Base-by-base conservation (phyloP, 2,888 invertebrate genomes). In the Galerucella nymphaeae region DNA sequence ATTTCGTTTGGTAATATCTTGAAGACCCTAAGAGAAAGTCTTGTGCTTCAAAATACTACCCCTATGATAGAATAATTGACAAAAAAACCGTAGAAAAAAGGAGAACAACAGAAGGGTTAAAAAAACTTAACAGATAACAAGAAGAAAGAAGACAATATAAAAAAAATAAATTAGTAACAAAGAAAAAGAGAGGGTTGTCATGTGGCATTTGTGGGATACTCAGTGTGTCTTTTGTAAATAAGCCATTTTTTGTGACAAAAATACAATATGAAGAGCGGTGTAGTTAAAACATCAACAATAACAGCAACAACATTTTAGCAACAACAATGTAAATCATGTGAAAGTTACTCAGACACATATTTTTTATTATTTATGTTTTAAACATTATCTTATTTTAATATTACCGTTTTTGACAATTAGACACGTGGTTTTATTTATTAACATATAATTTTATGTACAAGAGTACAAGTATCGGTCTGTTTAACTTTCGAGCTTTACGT, bases 301-400 rank as follows among this genome's bases (percentile, higher is more conserved):
- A 85, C 85, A 86, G 84, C 85, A 86, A 85, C 85, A 86, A 86
- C 85, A 84, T 82, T 83, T 81, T 80, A 84, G 85, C 85, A 85
- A 85, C 85, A 86, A 86, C 85, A 84, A 85, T 84, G 81, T 83
- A 80, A 82, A 82, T 77, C 75, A 75, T 75, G 64, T 75, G 80
- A 81, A 79, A 80, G 80, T 82, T 80, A 80, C 79, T 80, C 78
- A 80, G 80, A 77, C 74, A 70, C 66, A 48, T 58, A 66, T 71
- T 75, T 72, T 48, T 64, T 42, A 58, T 72, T 53, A 57, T 72
- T n/a, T 70, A 72, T 66, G 67, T 66, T 72, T 67, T 74, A 66
- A 74, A 76, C 57, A 66, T 57, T 66, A 41, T 55, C 16, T 50
- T 64, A 50, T 14, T 50, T 64, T 64, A 62, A 42, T 18, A 62